These are phyloP conservation scores for Bombus picipes DNA, from an alignment of 1,140 invertebrate species.

Conservation along the genomic window DNA sequence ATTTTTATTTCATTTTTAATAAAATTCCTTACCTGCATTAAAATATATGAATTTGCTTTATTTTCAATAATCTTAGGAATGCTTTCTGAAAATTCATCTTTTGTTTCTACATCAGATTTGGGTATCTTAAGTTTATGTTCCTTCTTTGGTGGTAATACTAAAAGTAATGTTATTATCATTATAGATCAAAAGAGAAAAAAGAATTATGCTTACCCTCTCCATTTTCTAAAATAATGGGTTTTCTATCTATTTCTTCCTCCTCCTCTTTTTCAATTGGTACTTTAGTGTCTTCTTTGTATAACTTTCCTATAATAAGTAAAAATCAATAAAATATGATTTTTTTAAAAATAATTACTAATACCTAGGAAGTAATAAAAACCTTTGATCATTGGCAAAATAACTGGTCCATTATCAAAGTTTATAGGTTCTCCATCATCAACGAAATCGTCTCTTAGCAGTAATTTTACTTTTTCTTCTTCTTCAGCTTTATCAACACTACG, in stretches of 20 bases:
- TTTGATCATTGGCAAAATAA: constrained; percentile 72
- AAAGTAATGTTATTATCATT: constrained; percentile 11
- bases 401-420: constrained; percentile 67
- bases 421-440: constrained; percentile 70
- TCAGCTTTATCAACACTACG: constrained; percentile 73
- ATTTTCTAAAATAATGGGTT: constrained; percentile 73
- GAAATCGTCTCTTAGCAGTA: constrained; percentile 76
- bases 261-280: constrained; percentile 2
- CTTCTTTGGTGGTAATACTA: constrained; percentile 40
- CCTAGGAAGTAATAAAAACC: constrained; percentile 43
- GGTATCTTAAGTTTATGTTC: constrained; percentile 36
- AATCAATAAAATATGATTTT: constrained; percentile 5
- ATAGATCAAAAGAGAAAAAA: not conserved
- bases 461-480: constrained; percentile 75
- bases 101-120: not conserved
- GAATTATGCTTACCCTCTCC: constrained; percentile 67
- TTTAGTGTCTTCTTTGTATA: constrained; percentile 62
- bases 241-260: constrained; percentile 54
- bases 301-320: constrained; percentile 51
- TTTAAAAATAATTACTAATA: too few species aligned
- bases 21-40: constrained; percentile 72
- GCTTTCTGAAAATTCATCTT: constrained; percentile 35
- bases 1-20: not conserved
- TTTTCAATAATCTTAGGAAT: constrained; percentile 73
- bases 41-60: constrained; percentile 72